Base-by-base conservation (phyloP, 1,140 invertebrate genomes). In the Euschistus heros region DNA sequence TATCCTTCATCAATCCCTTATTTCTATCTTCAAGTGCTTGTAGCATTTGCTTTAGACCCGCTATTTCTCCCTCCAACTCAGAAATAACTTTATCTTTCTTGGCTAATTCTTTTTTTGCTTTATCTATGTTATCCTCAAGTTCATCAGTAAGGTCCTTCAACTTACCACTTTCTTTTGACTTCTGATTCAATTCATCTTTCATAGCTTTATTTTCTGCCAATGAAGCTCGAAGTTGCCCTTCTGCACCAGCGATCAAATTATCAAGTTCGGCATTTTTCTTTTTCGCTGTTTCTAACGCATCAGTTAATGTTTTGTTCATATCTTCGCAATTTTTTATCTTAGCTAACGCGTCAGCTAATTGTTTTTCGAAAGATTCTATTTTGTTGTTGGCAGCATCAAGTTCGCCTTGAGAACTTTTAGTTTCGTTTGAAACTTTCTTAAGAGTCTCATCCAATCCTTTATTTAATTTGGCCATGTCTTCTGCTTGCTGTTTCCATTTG, bases 131-230 rank as follows among this genome's bases (percentile, higher is more conserved):
- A 1, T 46, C 18, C 17, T 59, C 55, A 20, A 65, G 20, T 30
- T 60, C 37, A 22, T 24, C 30, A 24, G 2, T 37, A 44, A 42
- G 33, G 3, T 37, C 18, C 6, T 65, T 59, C 1, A 27, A 20
- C 20, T 20, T 7, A 7, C 30, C 27, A 42, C 42, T 3, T 20
- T 65, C 54, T 14, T 65, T 37, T n/a, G 14, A 44, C 6, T 24
- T 24, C 14, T 60, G 33, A 42, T 60, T 47, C 1, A 65, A 17
- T 1, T 65, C 64, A 46, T 59, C 64, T 65, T 65, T 65, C 4
- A 65, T 18, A 4, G 4, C 10, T 24, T 65, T 57, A 18, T 60
- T 60, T 52, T 65, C 64, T 2, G 54, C 44, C 2, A 44, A 2
- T 14, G 54, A 26, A 60, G 24, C 52, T 42, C 50, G 7, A 17